Conservation (phyloP, 2,113 vertebrate species). For the Nestor notabilis region DNA sequence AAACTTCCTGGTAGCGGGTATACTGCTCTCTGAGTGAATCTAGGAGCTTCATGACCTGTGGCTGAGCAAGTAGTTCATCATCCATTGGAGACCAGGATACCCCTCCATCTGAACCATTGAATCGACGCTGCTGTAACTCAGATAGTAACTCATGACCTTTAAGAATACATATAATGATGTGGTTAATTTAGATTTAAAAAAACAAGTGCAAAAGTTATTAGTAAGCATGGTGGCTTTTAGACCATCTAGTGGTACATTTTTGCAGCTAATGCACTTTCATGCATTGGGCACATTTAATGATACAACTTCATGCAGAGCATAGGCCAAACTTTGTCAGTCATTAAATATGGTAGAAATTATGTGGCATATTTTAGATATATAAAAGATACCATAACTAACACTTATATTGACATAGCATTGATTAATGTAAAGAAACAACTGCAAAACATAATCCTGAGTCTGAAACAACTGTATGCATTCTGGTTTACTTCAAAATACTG, state of each 20-base stretch:
- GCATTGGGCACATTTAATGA: neutral
- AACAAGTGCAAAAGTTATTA: neutral
- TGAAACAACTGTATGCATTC: neutral
- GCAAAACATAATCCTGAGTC: neutral
- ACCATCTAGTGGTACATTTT: neutral
- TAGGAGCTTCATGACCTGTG: slow-evolving; percentile 95
- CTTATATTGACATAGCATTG: neutral
- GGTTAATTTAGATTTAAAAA: neutral
- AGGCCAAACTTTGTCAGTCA: neutral
- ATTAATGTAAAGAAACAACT: neutral
- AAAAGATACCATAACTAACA: neutral
- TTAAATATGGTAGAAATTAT: neutral
- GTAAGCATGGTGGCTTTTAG: neutral
- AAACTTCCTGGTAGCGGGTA: slow-evolving; percentile 95
- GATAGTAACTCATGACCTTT: slow-evolving; percentile 95
- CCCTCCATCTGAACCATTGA: slow-evolving; percentile 92
- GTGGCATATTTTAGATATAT: neutral
- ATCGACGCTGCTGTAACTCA: slow-evolving; percentile 94
- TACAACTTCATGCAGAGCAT: neutral
- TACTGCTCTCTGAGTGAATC: slow-evolving; percentile 96
- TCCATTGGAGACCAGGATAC: slow-evolving; percentile 98
- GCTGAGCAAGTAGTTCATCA: slow-evolving; percentile 95
- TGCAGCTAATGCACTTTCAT: neutral
- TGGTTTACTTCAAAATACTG: neutral
- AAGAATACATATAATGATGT: neutral